A percentile compares a stretch with the other conserved stretches of the same genome.
Evolutionary conservation across 1,140 invertebrate species (phyloP).

Genomic region (Drosophila gunungcola): DNA sequence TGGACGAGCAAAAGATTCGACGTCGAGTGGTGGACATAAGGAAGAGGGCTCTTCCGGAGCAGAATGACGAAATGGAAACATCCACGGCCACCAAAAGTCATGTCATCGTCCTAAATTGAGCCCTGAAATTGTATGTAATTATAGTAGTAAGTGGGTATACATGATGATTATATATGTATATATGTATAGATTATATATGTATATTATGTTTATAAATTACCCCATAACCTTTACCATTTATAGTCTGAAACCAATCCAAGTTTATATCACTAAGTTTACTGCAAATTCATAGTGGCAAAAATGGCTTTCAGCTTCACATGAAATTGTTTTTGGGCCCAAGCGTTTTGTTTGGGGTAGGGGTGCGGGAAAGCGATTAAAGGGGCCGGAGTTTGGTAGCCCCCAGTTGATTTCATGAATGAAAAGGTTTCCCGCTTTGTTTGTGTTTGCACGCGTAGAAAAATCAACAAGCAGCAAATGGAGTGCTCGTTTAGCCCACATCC

Average conservation of each 20-base stretch:
- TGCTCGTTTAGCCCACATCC: slow-evolving; percentile 25
- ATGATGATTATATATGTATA: no score
- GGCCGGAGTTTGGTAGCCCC: neutral
- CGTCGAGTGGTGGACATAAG: no score
- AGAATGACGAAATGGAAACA: no score
- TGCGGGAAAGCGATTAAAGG: neutral
- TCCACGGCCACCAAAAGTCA: no score
- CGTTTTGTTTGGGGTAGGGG: neutral
- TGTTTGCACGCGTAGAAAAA: slow-evolving; percentile 77
- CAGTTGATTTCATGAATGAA: slow-evolving; percentile 58
- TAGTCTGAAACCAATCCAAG: neutral
- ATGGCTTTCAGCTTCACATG: slow-evolving; percentile 41
- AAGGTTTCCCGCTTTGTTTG: slow-evolving; percentile 59
- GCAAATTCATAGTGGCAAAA: slow-evolving; percentile 36
- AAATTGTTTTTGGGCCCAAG: slow-evolving; percentile 21
- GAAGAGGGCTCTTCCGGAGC: no score
- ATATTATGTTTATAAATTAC: no score
- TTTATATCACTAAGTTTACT: slow-evolving; percentile 20
- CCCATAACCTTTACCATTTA: slow-evolving; percentile 29
- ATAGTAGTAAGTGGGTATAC: no score
- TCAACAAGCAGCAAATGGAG: slow-evolving; percentile 76
- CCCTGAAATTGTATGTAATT: no score
- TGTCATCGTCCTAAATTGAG: no score
- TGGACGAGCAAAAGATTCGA: no score
- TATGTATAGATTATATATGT: no score